phyloP scores from a whole-genome alignment of 2,113 vertebrate genomes.

The Hemiscyllium ocellatum region DNA sequence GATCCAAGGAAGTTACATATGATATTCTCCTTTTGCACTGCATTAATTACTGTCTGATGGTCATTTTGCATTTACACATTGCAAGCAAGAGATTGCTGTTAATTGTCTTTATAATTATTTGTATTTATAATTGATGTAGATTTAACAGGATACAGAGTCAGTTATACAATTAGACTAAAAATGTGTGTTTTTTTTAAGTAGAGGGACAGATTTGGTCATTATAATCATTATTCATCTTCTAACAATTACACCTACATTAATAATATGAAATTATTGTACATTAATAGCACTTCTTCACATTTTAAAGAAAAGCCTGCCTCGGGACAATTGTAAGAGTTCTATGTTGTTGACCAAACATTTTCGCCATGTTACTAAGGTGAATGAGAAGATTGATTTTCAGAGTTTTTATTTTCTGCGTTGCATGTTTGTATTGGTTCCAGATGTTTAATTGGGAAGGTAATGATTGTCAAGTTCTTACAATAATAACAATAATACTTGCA shows the following conservation, averaged over 20 bases:
- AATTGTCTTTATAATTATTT: not conserved
- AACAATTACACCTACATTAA: not conserved
- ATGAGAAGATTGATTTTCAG: not conserved
- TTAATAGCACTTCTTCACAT: not conserved
- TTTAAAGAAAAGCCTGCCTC: not conserved
- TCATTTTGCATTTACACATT: not conserved
- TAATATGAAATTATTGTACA: not conserved
- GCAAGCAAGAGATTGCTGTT: not conserved
- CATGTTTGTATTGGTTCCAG: not conserved
- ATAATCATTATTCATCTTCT: not conserved
- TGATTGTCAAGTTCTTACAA: not conserved
- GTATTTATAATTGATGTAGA: not conserved
- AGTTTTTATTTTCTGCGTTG: not conserved
- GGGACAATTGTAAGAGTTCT: not conserved
- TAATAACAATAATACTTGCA: not conserved
- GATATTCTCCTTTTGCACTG: not conserved
- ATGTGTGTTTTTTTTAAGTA: not conserved
- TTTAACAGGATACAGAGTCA: not conserved
- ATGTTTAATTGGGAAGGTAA: not conserved
- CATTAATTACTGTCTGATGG: not conserved
- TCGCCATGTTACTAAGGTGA: not conserved
- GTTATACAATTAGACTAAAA: not conserved
- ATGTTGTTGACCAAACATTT: not conserved
- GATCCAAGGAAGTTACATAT: not conserved
- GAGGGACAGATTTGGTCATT: not conserved